phyloP scores from a whole-genome alignment of 2,113 vertebrate species.

The Hoplias malabaricus region DNA sequence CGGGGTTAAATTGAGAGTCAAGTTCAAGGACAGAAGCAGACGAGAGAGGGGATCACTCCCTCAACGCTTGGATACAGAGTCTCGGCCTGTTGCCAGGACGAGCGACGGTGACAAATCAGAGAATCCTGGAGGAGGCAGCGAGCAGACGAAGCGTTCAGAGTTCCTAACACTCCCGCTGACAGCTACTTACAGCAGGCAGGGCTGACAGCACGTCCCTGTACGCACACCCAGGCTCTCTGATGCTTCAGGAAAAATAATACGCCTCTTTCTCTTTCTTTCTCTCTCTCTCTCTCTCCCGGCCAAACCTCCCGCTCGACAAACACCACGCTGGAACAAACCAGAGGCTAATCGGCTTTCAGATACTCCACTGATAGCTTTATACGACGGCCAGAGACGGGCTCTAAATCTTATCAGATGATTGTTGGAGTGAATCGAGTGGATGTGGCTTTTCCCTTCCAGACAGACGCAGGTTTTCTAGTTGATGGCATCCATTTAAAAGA shows the following conservation, averaged over 20 bases:
- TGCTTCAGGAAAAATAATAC: conserved; percentile 52
- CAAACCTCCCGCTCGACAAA: conserved; percentile 20
- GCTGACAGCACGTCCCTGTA: conserved; percentile 6
- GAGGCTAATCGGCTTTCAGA: conserved; percentile 22
- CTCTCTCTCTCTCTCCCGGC: background rate
- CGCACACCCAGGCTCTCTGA: conserved; percentile 7
- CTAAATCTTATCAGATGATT: background rate
- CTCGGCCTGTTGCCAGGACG: conserved; percentile 40
- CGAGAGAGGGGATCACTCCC: background rate
- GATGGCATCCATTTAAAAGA: background rate
- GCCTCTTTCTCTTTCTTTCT: conserved; percentile 21
- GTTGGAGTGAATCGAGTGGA: background rate
- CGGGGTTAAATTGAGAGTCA: background rate
- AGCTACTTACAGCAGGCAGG: conserved; percentile 24
- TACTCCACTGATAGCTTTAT: conserved; percentile 16
- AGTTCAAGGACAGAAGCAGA: background rate
- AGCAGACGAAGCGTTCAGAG: conserved; percentile 49
- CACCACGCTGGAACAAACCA: conserved; percentile 3
- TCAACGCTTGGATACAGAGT: background rate
- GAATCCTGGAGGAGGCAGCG: conserved; percentile 45
- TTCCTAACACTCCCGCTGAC: conserved; percentile 51
- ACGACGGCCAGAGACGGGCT: background rate
- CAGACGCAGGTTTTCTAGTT: no score
- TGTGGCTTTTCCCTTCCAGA: background rate
- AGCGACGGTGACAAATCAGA: conserved; percentile 52